phyloP scores from a whole-genome alignment of 2,888 invertebrate species.

The Andrena haemorrhoa region DNA sequence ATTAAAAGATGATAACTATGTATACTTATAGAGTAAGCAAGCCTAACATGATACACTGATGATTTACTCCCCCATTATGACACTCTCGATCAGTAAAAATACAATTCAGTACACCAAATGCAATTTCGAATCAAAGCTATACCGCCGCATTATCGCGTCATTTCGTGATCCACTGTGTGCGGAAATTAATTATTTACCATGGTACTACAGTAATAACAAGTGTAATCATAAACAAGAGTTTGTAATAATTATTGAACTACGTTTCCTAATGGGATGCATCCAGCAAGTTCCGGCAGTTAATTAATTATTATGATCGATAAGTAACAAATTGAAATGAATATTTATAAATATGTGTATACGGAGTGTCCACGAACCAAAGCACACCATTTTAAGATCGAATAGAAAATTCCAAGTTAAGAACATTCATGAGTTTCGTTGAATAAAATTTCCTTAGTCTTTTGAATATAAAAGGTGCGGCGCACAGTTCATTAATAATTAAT shows the following conservation, averaged over 20 bases:
- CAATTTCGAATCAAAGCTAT: neutral
- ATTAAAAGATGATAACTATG: no score
- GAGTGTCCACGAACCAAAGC: no score
- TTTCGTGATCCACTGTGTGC: neutral
- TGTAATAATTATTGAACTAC: neutral
- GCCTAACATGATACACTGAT: no score
- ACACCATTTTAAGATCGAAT: no score
- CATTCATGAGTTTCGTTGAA: no score
- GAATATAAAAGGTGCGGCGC: no score
- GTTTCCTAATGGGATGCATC: neutral
- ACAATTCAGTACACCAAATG: neutral
- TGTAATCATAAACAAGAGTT: neutral
- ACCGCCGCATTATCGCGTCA: neutral
- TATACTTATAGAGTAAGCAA: no score
- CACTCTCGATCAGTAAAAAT: neutral
- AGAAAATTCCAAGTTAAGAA: no score
- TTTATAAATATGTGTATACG: neutral
- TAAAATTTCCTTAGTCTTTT: no score
- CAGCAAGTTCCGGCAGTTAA: neutral
- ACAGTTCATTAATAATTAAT: no score
- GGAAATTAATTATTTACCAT: neutral
- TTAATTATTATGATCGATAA: neutral
- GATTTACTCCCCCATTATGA: no score
- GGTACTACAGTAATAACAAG: neutral
- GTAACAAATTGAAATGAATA: neutral